These are phyloP conservation scores for Pachyuromys duprasi DNA, from an alignment of 2,797 vertebrate genomes.

Conservation along the genomic window DNA sequence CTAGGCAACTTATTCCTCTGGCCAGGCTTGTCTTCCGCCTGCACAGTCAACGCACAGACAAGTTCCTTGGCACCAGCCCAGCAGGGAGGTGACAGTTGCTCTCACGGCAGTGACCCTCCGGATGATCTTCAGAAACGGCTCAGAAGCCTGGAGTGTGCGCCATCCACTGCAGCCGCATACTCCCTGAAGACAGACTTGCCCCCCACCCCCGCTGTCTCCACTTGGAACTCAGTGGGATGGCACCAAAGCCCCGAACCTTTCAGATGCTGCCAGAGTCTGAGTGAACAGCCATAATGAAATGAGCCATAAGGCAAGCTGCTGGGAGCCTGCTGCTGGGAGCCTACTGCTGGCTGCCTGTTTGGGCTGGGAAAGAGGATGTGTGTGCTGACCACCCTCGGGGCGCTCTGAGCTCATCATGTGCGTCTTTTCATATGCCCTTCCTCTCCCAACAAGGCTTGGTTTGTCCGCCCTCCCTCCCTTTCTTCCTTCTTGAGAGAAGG, in stretches of 20 bases:
- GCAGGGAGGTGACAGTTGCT: background rate
- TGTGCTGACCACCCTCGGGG: rapidly evolving
- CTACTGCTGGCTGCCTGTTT: background rate
- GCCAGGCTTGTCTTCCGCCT: background rate
- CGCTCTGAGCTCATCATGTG: too few species aligned
- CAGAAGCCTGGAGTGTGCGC: background rate
- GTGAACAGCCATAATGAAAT: rapidly evolving
- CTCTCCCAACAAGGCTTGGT: background rate
- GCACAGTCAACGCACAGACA: background rate
- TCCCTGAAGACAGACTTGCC: background rate
- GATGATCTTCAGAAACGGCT: background rate
- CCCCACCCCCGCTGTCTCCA: background rate
- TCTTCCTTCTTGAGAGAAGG: background rate
- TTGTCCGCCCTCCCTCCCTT: too few species aligned
- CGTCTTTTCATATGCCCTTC: background rate
- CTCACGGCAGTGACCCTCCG: background rate
- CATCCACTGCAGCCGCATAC: background rate
- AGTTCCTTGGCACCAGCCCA: background rate
- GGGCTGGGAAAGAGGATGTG: background rate
- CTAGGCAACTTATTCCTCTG: background rate
- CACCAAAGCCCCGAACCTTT: background rate
- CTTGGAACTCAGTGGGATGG: background rate
- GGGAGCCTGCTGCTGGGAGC: background rate
- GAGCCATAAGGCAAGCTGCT: rapidly evolving
- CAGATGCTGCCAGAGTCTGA: background rate